phyloP scores from a whole-genome alignment of 2,888 invertebrate genomes.

The Gandaritis pyraliata region DNA sequence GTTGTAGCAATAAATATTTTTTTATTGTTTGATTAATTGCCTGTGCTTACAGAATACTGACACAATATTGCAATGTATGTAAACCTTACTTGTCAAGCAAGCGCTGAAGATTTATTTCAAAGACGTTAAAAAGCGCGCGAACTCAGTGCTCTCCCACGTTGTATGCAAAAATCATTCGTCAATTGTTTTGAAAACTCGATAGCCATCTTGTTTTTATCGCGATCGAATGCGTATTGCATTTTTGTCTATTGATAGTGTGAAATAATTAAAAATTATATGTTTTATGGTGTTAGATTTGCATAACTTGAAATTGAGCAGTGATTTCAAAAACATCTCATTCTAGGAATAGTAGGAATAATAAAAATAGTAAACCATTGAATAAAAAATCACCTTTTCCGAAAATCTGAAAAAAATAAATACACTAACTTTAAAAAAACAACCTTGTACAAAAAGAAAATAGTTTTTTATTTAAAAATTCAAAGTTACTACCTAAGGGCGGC shows the following conservation, averaged over 20 bases:
- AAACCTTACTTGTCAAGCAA: conserved; percentile 15
- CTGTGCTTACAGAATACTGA: too few species aligned
- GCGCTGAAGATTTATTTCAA: conserved; percentile 16
- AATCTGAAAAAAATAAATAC: too few species aligned
- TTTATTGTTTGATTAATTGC: too few species aligned
- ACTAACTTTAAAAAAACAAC: too few species aligned
- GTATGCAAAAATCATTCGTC: conserved; percentile 27
- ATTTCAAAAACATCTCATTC: neutral
- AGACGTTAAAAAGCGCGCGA: conserved; percentile 28
- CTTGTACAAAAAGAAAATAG: too few species aligned
- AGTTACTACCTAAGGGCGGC: too few species aligned
- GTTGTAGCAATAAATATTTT: neutral
- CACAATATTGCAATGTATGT: neutral
- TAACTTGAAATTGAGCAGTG: neutral
- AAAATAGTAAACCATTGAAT: conserved; percentile 6
- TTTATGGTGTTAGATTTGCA: conserved; percentile 7
- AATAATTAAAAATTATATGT: conserved; percentile 20
- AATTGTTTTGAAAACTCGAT: conserved; percentile 23
- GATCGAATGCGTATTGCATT: conserved; percentile 19
- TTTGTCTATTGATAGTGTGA: conserved; percentile 18
- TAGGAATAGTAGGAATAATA: neutral
- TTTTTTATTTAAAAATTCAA: too few species aligned
- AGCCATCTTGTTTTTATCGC: conserved; percentile 25
- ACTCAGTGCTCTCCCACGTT: conserved; percentile 22
- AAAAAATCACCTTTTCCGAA: too few species aligned